phyloP scores from a whole-genome alignment of 2,113 vertebrate genomes.

The Castor canadensis region DNA sequence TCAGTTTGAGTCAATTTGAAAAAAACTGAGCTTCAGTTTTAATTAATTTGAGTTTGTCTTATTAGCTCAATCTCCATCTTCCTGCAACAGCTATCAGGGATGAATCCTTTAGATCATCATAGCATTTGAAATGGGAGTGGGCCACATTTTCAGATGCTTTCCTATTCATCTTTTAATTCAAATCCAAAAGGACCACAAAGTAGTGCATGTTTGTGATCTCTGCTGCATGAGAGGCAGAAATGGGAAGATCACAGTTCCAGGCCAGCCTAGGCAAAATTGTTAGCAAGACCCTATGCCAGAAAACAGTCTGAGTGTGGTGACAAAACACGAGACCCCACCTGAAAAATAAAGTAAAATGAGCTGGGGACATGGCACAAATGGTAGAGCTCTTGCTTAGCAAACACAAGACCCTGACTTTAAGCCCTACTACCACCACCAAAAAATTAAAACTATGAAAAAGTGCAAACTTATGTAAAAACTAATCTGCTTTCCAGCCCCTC shows the following conservation, averaged over 20 bases:
- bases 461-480: not conserved
- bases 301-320: no score
- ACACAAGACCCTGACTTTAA: no score
- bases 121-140: not conserved
- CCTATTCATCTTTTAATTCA: not conserved
- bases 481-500: not conserved
- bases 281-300: no score
- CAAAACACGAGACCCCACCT: no score
- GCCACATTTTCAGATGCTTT: not conserved
- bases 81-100: not conserved
- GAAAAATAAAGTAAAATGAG: no score
- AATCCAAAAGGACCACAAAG: not conserved
- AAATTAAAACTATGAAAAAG: not conserved
- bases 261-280: no score
- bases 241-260: no score
- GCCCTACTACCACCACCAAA: no score
- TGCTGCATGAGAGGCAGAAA: no score
- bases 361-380: no score
- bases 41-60: not conserved
- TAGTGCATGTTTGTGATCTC: no score
- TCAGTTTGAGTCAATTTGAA: not conserved
- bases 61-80: not conserved
- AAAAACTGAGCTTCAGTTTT: not conserved
- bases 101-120: not conserved
- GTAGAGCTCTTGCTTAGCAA: no score